A percentile compares a stretch with the other conserved stretches of the same genome.
Evolutionary conservation across 2,888 invertebrate species (phyloP).

Genomic region (Amaurobius ferox): DNA sequence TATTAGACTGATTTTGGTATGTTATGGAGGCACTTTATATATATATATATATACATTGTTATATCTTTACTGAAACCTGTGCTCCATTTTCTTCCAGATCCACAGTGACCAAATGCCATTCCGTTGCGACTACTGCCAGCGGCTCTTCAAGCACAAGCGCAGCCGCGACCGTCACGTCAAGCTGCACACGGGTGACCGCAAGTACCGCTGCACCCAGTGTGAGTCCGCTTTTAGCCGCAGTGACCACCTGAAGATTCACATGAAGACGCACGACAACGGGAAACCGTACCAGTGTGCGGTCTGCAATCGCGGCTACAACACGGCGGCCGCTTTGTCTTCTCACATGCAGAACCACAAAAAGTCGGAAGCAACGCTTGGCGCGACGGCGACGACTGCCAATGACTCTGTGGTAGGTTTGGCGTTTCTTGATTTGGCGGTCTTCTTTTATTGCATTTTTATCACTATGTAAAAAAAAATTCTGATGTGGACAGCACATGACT

Average conservation of each 20-base stretch:
- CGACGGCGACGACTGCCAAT: not conserved
- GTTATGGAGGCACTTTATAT: too few species aligned
- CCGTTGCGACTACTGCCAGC: conserved; percentile 92
- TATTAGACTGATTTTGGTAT: too few species aligned
- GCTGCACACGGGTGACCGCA: conserved; percentile 92
- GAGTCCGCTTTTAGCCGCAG: conserved; percentile 95
- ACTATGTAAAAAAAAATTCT: too few species aligned
- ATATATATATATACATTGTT: too few species aligned
- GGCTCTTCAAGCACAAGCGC: conserved; percentile 95
- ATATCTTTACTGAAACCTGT: too few species aligned
- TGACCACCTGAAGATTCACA: conserved; percentile 95
- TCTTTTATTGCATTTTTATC: too few species aligned
- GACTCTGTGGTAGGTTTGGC: not conserved
- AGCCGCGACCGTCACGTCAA: conserved; percentile 96
- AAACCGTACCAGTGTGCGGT: conserved; percentile 94
- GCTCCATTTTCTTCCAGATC: conserved; percentile 81
- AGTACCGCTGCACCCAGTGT: conserved; percentile 93
- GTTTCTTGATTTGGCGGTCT: too few species aligned
- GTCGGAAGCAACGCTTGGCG: conserved; percentile 33
- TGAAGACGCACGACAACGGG: conserved; percentile 95
- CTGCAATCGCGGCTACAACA: conserved; percentile 94
- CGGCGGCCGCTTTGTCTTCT: conserved; percentile 90
- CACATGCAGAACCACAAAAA: conserved; percentile 84
- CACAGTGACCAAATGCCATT: conserved; percentile 86
- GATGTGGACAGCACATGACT: too few species aligned